Evolutionary conservation across 2,113 vertebrate genomes (phyloP).

Genomic region (Psettodes erumei): DNA sequence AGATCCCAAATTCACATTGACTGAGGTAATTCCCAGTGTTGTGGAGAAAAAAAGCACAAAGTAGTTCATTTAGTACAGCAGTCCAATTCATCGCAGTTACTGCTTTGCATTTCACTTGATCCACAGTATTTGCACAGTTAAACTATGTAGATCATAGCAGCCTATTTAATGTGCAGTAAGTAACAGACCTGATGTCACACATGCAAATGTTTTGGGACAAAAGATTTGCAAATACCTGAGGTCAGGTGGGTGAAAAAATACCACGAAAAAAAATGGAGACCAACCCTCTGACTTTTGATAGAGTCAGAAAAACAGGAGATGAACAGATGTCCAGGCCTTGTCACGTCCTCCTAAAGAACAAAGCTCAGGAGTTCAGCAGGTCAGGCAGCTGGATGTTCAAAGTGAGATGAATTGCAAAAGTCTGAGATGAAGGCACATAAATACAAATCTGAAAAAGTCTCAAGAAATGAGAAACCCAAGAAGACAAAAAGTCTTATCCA

Average conservation of each 20-base stretch:
- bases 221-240: neutral
- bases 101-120: neutral
- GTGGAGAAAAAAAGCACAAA: neutral
- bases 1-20: neutral
- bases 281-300: neutral
- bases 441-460: neutral
- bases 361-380: neutral
- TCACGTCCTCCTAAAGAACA: neutral
- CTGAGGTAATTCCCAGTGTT: neutral
- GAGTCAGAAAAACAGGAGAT: too few relatives aligned
- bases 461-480: neutral
- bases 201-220: neutral
- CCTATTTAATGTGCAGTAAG: neutral
- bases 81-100: neutral
- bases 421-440: neutral
- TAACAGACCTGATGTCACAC: neutral
- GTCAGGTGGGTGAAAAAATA: neutral
- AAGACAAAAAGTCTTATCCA: neutral
- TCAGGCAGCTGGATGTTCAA: neutral
- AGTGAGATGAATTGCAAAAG: neutral
- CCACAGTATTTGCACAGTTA: neutral
- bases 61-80: neutral
- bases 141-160: neutral
- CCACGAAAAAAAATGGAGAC: neutral
- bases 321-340: neutral